Conservation (phyloP, 2,113 vertebrate genomes). For the Dicaeum eximium region DNA sequence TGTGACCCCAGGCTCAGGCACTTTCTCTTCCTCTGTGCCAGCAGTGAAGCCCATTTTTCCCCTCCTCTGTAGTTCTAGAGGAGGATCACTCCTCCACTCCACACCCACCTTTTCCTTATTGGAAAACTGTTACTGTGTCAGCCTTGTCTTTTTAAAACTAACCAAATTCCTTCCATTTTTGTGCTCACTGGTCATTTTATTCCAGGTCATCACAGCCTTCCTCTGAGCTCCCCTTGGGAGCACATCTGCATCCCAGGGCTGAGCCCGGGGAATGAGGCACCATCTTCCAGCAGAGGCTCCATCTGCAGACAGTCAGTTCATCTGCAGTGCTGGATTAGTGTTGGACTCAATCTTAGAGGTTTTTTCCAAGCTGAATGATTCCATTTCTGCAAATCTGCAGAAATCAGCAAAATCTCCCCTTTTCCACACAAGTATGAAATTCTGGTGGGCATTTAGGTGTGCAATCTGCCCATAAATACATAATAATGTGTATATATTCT, state of each 20-base stretch:
- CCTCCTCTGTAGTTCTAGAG: accelerated
- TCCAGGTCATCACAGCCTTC: background rate
- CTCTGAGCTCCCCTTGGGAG: background rate
- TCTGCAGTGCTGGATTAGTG: background rate
- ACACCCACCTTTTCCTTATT: background rate
- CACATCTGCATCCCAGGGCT: background rate
- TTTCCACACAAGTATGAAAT: accelerated
- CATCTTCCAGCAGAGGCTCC: background rate
- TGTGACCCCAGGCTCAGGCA: too few species aligned
- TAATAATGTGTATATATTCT: background rate
- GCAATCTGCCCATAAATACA: too few species aligned
- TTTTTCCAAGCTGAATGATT: background rate
- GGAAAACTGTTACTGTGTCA: background rate
- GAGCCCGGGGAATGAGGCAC: background rate
- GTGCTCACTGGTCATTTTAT: background rate
- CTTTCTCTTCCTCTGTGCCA: background rate
- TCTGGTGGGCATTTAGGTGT: background rate
- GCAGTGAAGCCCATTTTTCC: accelerated
- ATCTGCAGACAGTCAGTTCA: accelerated
- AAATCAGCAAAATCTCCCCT: background rate
- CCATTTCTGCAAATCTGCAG: background rate
- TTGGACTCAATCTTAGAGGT: background rate
- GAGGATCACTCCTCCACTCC: accelerated
- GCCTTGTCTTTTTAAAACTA: background rate
- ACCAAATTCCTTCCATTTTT: background rate